These are phyloP conservation scores for Heliconius nattereri DNA, from an alignment of 1,140 invertebrate species.

Conservation along the genomic window DNA sequence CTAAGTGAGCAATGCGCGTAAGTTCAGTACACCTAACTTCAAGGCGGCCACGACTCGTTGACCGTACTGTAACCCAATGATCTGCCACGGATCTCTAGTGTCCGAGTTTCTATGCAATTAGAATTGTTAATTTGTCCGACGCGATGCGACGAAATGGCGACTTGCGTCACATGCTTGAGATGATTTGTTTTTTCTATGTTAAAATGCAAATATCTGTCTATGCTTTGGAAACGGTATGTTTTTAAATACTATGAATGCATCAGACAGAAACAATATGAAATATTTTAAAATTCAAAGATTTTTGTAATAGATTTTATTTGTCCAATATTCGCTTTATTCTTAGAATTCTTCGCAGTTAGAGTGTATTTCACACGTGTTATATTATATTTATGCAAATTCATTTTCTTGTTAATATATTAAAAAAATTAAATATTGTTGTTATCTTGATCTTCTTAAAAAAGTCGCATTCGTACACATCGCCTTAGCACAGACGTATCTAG, in stretches of 20 bases:
- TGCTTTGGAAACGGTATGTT: background rate
- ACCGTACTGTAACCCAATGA: background rate
- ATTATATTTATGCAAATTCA: too few species aligned
- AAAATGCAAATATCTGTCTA: background rate
- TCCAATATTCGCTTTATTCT: too few species aligned
- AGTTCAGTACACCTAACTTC: too few species aligned
- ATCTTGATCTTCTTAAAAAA: too few species aligned
- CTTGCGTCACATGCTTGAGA: constrained; percentile 12
- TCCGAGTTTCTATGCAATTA: constrained; percentile 31
- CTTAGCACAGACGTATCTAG: too few species aligned
- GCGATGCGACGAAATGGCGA: constrained; percentile 25
- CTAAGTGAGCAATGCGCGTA: too few species aligned
- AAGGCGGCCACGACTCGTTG: too few species aligned
- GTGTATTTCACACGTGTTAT: too few species aligned
- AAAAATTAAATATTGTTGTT: too few species aligned
- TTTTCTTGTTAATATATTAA: too few species aligned
- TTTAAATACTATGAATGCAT: background rate
- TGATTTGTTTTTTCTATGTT: constrained; percentile 7
- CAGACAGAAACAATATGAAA: background rate
- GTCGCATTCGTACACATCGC: too few species aligned
- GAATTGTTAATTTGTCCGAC: constrained; percentile 33
- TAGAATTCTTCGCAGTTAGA: too few species aligned
- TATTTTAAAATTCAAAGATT: background rate
- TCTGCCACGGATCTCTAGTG: constrained; percentile 13
- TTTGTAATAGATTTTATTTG: background rate